Evolutionary conservation across 2,888 invertebrate genomes (phyloP), one percentile per base, ranked within the genome.

Genomic region (Cancer borealis): DNA sequence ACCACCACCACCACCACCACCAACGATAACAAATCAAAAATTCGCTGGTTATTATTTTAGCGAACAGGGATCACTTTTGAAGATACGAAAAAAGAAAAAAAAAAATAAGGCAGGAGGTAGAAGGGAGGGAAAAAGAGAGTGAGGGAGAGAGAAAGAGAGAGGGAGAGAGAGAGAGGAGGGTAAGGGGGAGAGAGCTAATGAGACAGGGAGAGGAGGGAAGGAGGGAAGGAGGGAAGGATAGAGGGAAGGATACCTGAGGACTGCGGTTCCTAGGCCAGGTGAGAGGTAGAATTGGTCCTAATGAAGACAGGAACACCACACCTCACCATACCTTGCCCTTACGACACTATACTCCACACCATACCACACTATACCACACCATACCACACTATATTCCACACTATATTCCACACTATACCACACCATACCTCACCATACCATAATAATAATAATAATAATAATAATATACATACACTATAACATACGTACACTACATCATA

Each of bases 231-330:
- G 47, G 49, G 89, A 54, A 54, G 6, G 90, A 54, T n/a, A 54
- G 90, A 26, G 66, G 10, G 91, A 91, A n/a, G 66, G 73, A 30
- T 30, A 26, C 30, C 47, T 47, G 17, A 14, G 54, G 26, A 14
- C 89, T 54, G 12, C 54, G 26, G 47, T 89, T 49, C 54, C 21
- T 14, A 30, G 46, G 66, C 91, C 91, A 91, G 91, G 91, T 91
- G 91, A 46, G 88, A 39, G 87, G 0, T 12, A 92, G 92, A 92
- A 92, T 92, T 8, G 92, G 60, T 17, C 30, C 88, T 92, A 92
- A 92, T 92, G 92, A 92, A 92, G 88, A 92, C 92, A 88, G 46
- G 92, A 87, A 26, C 88, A 21, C 60, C 17, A 60, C 26, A n/a
- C 12, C 88, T 54, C 12, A 46, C 88, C 17, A 30, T 39, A 84